Conservation (phyloP, 1,140 invertebrate species). For the Mercenaria mercenaria region DNA sequence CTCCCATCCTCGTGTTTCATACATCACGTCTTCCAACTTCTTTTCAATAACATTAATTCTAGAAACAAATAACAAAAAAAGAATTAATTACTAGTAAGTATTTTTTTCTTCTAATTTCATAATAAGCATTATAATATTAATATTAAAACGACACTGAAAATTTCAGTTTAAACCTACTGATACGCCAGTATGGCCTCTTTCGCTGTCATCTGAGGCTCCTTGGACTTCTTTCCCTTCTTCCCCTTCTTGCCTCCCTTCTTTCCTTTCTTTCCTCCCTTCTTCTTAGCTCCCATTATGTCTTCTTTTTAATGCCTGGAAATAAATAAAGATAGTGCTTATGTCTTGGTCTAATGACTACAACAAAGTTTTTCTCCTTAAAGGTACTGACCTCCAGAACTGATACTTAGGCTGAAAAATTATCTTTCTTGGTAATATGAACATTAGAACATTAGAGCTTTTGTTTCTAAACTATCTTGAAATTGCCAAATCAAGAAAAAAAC, state of each 20-base stretch:
- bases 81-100: not conserved
- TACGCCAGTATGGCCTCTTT: conserved; percentile 85
- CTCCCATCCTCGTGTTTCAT: conserved; percentile 83
- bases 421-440: no score
- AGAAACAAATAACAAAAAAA: conserved; percentile 30
- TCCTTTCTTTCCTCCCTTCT: conserved; percentile 70
- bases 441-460: no score
- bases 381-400: no score
- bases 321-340: not conserved
- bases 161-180: conserved; percentile 80
- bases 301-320: conserved; percentile 41
- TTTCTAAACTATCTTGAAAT: no score
- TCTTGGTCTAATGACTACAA: no score
- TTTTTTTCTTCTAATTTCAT: no score
- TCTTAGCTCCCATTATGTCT: conserved; percentile 74
- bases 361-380: not conserved
- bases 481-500: no score
- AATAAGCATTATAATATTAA: no score
- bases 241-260: conserved; percentile 76
- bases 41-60: conserved; percentile 84
- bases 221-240: conserved; percentile 79
- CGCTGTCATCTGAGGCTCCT: conserved; percentile 84
- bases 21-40: conserved; percentile 83
- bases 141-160: no score
- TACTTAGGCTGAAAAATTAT: no score